Percentiles rank a stretch among this genome's conserved stretches.
Conservation (phyloP, 2,797 vertebrate species). For the Microctenopoma steveboyesi region DNA sequence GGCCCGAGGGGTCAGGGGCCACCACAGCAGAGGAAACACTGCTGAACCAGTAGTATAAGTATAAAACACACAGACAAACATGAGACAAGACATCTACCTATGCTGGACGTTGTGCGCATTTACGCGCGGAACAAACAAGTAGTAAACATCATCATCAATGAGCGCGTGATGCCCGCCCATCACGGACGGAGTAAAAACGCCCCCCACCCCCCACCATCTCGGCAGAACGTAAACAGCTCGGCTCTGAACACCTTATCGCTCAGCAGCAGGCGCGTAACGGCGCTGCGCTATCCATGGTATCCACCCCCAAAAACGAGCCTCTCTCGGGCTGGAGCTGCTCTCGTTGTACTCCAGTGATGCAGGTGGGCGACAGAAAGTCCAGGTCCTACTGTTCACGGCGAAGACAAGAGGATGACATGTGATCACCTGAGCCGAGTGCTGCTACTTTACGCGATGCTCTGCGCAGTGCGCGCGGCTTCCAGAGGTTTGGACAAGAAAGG, state of each 20-base stretch:
- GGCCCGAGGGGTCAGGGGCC: too few species aligned
- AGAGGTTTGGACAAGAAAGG: slow-evolving; percentile 76
- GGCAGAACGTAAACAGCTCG: slow-evolving; percentile 77
- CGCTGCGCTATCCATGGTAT: slow-evolving; percentile 63
- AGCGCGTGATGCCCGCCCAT: slow-evolving; percentile 53
- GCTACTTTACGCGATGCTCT: slow-evolving; percentile 50
- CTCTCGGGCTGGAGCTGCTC: slow-evolving; percentile 22
- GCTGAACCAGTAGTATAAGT: too few species aligned
- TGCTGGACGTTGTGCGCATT: slow-evolving; percentile 19
- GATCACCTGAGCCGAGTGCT: slow-evolving; percentile 51
- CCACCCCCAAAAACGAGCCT: slow-evolving; percentile 57
- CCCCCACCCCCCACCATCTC: slow-evolving; percentile 50
- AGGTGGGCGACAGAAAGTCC: slow-evolving; percentile 28
- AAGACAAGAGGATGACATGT: slow-evolving; percentile 75
- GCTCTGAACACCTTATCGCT: slow-evolving; percentile 73
- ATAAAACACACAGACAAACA: too few species aligned
- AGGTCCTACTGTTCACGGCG: slow-evolving; percentile 41
- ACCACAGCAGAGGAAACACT: too few species aligned
- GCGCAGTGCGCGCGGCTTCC: slow-evolving; percentile 23
- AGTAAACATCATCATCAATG: slow-evolving; percentile 54
- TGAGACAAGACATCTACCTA: too few species aligned
- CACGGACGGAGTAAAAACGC: slow-evolving; percentile 14
- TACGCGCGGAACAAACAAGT: slow-evolving; percentile 36
- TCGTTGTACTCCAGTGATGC: slow-evolving; percentile 64
- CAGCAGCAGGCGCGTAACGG: slow-evolving; percentile 60